Evolutionary conservation across 2,888 invertebrate genomes (phyloP).

Genomic region (Drosophila aldrichi): DNA sequence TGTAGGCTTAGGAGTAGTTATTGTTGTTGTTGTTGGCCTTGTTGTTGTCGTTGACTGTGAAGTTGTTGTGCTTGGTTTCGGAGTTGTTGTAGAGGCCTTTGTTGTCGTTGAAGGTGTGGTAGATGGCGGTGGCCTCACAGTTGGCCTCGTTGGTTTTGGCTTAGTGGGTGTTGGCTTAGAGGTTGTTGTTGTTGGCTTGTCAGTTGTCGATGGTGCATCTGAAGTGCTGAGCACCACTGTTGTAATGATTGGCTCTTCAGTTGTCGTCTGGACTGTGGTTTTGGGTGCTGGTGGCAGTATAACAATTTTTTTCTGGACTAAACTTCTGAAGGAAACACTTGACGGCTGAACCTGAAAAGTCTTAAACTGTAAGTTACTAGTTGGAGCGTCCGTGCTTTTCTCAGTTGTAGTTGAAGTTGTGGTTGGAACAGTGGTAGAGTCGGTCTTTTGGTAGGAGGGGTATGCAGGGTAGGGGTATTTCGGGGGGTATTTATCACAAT

Average conservation of each 20-base stretch:
- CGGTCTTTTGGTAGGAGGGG: background rate
- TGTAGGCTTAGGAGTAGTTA: background rate
- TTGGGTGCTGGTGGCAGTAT: background rate
- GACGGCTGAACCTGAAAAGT: background rate
- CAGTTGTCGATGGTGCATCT: background rate
- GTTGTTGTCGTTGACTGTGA: background rate
- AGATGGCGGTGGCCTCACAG: background rate
- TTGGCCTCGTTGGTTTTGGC: background rate
- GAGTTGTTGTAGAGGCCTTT: background rate
- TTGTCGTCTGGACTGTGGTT: background rate
- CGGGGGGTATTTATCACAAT: background rate
- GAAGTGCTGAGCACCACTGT: constrained; percentile 1
- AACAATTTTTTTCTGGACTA: background rate
- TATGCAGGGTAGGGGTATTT: constrained; percentile 26
- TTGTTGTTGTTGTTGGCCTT: background rate
- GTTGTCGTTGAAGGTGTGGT: constrained; percentile 5
- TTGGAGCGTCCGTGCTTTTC: background rate
- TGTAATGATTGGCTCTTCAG: constrained; percentile 3
- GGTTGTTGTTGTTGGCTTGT: background rate
- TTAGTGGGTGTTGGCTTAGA: background rate
- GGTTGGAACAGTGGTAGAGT: background rate
- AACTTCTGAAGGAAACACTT: background rate
- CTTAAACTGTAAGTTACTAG: background rate
- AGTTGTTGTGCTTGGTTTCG: background rate
- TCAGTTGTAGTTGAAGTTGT: background rate